Evolutionary conservation across 2,113 vertebrate genomes (phyloP), one percentile per base, ranked within the genome.

Genomic region (Castor canadensis): DNA sequence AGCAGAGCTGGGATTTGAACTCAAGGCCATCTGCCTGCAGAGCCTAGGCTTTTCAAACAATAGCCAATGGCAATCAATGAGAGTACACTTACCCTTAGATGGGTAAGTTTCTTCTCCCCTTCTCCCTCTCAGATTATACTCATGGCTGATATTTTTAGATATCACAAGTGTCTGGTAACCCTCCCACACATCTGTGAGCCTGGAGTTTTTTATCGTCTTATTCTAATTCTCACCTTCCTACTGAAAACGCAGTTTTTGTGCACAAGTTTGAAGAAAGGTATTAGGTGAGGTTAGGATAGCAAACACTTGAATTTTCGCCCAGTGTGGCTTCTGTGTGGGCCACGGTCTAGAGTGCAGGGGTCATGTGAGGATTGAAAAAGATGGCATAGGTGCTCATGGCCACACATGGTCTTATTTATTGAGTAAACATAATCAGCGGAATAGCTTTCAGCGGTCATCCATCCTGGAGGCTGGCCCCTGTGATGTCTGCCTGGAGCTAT

Each of bases 201-300:
- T 67, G 77, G 69, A 24, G 43, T 75, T 95, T 95, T 91, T 89
- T 79, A 95, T 83, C 94, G 90, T 95, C 88, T 87, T 83, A 52
- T 95, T 96, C 91, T 94, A 91, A 96, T 96, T 97, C 91, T 96
- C 97, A 97, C 97, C 80, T 97, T 92, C 85, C 87, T 91, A 43
- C 87, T 77, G 72, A 77, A 95, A 93, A 73, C 52, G 72, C n/a
- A 40, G 28, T 87, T 92, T 91, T 72, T n/a, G 89, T 17, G 20
- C 77, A 1, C 38, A 69, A 45, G 28, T 91, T 81, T 94, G 85
- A 80, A 93, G 75, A 64, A 91, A 77, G 77, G 71, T 86, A 86
- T 89, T 88, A 56, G 88, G 81, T 52, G 81, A 96, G 88, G 95
- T 96, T 64, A 96, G 66, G 45, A 64, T 84, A 87, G 86, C 83